Conservation (phyloP, 2,888 invertebrate species). For the Cerceris ruficornis region DNA sequence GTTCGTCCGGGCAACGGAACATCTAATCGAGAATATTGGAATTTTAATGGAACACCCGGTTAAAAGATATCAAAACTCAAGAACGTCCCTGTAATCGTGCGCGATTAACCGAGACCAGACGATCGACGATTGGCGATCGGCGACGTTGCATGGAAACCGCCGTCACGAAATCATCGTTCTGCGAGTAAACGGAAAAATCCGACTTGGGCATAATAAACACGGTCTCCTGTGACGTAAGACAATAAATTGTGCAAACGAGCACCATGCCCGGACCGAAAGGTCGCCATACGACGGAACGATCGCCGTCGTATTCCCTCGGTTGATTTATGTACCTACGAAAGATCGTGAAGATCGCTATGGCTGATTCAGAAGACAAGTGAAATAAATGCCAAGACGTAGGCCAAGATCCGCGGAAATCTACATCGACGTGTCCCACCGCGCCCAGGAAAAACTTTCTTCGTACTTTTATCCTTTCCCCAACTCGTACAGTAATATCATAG, state of each 20-base stretch:
- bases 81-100: conserved; percentile 37
- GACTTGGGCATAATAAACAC: conserved; percentile 49
- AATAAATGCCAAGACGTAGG: conserved; percentile 62
- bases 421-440: conserved; percentile 35
- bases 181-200: conserved; percentile 27
- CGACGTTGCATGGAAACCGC: not conserved
- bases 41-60: conserved; percentile 61
- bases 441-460: not conserved
- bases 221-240: conserved; percentile 59
- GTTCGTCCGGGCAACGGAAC: conserved; percentile 24
- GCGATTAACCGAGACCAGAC: conserved; percentile 27
- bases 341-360: conserved; percentile 62
- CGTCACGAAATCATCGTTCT: conserved; percentile 38
- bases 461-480: not conserved
- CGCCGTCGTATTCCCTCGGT: conserved; percentile 50
- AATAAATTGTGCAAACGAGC: conserved; percentile 67
- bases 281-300: conserved; percentile 60
- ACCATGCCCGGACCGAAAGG: conserved; percentile 54
- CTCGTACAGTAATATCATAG: not conserved
- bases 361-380: conserved; percentile 63
- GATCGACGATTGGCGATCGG: conserved; percentile 24
- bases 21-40: conserved; percentile 54
- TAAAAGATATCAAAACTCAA: conserved; percentile 12
- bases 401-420: conserved; percentile 56
- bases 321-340: conserved; percentile 62